Conservation (phyloP, 1,140 invertebrate species). For the Stegodyphus dumicola region DNA sequence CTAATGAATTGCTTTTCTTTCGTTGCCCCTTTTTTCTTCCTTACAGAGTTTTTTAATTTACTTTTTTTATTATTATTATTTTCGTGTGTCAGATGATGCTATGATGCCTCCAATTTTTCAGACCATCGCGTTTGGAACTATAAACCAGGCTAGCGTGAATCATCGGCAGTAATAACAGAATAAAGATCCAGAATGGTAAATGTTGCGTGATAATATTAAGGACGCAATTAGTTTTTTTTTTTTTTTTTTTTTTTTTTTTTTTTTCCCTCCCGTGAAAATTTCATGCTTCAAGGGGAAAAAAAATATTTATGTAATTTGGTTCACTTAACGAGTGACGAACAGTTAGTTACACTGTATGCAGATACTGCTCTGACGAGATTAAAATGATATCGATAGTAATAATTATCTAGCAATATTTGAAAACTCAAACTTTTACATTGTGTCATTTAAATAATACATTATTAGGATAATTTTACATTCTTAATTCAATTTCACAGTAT, state of each 20-base stretch:
- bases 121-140: slow-evolving; percentile 22
- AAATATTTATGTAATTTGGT: too few relatives aligned
- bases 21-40: neutral
- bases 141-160: neutral
- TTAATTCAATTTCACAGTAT: too few relatives aligned
- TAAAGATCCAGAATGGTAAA: slow-evolving; percentile 25
- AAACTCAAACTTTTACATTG: too few relatives aligned
- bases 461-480: too few relatives aligned
- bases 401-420: too few relatives aligned
- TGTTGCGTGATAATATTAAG: slow-evolving; percentile 38
- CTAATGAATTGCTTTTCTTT: slow-evolving; percentile 56
- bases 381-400: too few relatives aligned
- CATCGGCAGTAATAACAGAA: neutral
- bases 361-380: too few relatives aligned
- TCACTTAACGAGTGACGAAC: too few relatives aligned
- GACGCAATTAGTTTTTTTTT: slow-evolving; percentile 8
- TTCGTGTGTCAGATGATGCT: slow-evolving; percentile 23
- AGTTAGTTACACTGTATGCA: too few relatives aligned
- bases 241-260: neutral
- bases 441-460: too few relatives aligned
- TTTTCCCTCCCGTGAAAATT: too few relatives aligned
- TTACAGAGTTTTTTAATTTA: slow-evolving; percentile 6
- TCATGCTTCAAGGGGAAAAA: too few relatives aligned
- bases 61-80: slow-evolving; percentile 21
- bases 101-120: slow-evolving; percentile 47